Evolutionary conservation across 1,140 invertebrate species (phyloP), one percentile per base, ranked within the genome.

Genomic region (Archegozetes longisetosus): DNA sequence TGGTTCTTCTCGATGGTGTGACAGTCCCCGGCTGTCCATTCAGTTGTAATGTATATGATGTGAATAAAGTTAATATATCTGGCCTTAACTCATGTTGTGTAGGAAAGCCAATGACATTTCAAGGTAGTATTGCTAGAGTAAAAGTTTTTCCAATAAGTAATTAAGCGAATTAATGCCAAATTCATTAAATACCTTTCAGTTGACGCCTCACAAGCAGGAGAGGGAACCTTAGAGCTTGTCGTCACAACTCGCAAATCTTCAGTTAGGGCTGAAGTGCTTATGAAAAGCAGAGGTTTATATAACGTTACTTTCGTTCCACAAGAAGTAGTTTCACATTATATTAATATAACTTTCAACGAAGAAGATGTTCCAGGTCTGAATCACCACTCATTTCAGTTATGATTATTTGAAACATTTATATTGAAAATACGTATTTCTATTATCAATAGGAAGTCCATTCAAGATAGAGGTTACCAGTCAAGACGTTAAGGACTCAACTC

Each of bases 311-410:
- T 98, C 73, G 82, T 94, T 22, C 94, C 94, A 0, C 83, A 87
- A 70, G 86, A 90, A 51, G 78, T 83, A 12, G 84, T 86, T 57
- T 80, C 87, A 3, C 94, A 98, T 74, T 91, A 84, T 68, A 88
- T 97, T 2, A 93, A 91, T 66, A 93, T 98, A 59, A 90, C 86
- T 9, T 98, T 98, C 73, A 98, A 98, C 68, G 91, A 94, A 63
- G 86, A 93, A 67, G 79, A 85, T 57, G 86, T 95, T 12, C 85
- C 86, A 64, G 79, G 82, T 82, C 61, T 61, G 69, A 9, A 6
- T 9, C 12, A 23, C 20, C n/a, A n/a, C n/a, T 9, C 17, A 40
- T 9, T 40, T 40, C 17, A 9, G 17, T 6, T 40, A 40, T 9
- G 17, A 23, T 55, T 55, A 27, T 28, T 55, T 29, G 12, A 12